Percentiles rank a stretch among this genome's conserved stretches.
Conservation (phyloP, 2,797 vertebrate species). For the Sternarchorhynchus goeldii region DNA sequence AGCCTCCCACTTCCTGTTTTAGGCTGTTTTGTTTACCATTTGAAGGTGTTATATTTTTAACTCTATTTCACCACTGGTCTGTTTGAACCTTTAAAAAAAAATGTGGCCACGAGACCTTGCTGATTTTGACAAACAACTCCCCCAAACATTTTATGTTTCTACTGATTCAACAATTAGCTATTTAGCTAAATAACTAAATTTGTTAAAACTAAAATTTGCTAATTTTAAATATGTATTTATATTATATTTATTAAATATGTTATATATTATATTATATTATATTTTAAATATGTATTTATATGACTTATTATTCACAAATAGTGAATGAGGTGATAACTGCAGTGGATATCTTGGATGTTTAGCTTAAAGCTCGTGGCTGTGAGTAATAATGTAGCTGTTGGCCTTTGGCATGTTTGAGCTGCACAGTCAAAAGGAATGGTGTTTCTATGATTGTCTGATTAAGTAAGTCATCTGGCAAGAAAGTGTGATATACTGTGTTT, state of each 20-base stretch:
- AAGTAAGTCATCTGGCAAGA: constrained; percentile 44
- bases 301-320: no score
- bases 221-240: no score
- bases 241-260: no score
- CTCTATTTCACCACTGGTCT: constrained; percentile 68
- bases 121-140: no score
- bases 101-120: background rate
- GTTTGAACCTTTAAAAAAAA: constrained; percentile 39
- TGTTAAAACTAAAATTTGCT: no score
- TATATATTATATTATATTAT: no score
- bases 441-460: constrained; percentile 41
- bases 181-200: no score
- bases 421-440: constrained; percentile 28
- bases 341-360: background rate
- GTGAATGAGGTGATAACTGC: no score
- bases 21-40: constrained; percentile 86
- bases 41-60: constrained; percentile 85
- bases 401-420: background rate
- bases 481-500: constrained; percentile 36
- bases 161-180: no score
- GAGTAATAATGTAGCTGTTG: background rate
- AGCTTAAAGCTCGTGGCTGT: background rate
- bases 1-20: constrained; percentile 92
- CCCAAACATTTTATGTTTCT: no score
- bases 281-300: no score